A percentile compares a stretch with the other conserved stretches of the same genome.
These are phyloP conservation scores for Ochlodes sylvanus DNA, from an alignment of 2,888 invertebrate species.

Conservation along the genomic window DNA sequence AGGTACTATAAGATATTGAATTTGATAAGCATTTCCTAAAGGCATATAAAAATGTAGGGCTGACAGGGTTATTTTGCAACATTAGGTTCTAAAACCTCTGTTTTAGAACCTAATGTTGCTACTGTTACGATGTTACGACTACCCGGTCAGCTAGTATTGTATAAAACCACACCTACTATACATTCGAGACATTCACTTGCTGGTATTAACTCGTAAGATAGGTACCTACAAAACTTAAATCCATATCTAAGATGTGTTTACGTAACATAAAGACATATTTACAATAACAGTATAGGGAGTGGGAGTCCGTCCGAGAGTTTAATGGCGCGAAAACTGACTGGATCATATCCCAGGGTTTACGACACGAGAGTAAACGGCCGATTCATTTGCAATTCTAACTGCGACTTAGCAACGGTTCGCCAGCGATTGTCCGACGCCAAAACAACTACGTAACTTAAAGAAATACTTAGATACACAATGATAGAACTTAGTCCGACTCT, in stretches of 20 bases:
- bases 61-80: too few relatives aligned
- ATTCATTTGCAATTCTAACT: slow-evolving; percentile 85
- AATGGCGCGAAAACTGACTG: slow-evolving; percentile 84
- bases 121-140: too few relatives aligned
- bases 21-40: too few relatives aligned
- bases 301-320: slow-evolving; percentile 75
- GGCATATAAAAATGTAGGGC: too few relatives aligned
- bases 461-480: not conserved
- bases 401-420: slow-evolving; percentile 66
- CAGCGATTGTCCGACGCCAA: slow-evolving; percentile 48
- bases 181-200: too few relatives aligned
- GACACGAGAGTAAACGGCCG: slow-evolving; percentile 80
- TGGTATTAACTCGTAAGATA: too few relatives aligned
- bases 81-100: too few relatives aligned
- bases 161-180: too few relatives aligned
- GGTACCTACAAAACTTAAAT: slow-evolving; percentile 27
- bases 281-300: slow-evolving; percentile 69
- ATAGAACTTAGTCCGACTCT: too few relatives aligned
- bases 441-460: slow-evolving; percentile 28
- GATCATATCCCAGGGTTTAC: slow-evolving; percentile 83
- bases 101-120: too few relatives aligned
- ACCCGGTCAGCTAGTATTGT: too few relatives aligned
- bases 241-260: slow-evolving; percentile 48
- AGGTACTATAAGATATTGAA: too few relatives aligned
- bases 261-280: slow-evolving; percentile 59